Percentiles rank a stretch among this genome's conserved stretches.
Conservation (phyloP, 2,113 vertebrate genomes). For the Columba livia region DNA sequence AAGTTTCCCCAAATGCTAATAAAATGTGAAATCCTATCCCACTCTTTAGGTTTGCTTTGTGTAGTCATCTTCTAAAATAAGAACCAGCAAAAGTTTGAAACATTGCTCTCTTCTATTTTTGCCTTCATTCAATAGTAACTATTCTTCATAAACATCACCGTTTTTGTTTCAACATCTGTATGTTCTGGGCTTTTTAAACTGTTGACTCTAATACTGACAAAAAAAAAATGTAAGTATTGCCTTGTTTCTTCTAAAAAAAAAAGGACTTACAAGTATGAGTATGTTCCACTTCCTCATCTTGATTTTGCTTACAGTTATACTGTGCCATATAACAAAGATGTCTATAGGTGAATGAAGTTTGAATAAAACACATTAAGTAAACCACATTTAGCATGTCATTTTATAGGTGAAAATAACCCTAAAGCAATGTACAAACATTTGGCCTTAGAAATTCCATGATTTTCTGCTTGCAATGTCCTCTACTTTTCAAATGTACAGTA, state of each 20-base stretch:
- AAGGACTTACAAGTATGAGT: not conserved
- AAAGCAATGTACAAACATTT: conserved; percentile 2
- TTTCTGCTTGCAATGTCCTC: not conserved
- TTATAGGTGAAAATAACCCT: conserved; percentile 25
- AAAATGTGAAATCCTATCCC: conserved; percentile 80
- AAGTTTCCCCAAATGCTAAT: conserved; percentile 82
- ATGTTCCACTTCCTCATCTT: conserved; percentile 10
- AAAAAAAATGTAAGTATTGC: conserved; percentile 49
- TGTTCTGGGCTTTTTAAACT: not conserved
- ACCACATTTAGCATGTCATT: not conserved
- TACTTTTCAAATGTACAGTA: conserved; percentile 8
- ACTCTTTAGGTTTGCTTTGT: conserved; percentile 73
- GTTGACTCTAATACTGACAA: conserved; percentile 36
- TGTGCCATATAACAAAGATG: conserved; percentile 28
- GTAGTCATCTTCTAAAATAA: conserved; percentile 82
- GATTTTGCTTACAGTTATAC: not conserved
- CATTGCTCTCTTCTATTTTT: conserved; percentile 72
- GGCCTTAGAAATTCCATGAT: not conserved
- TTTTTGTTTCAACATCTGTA: conserved; percentile 46
- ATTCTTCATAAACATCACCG: conserved; percentile 58
- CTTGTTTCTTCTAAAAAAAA: conserved; percentile 29
- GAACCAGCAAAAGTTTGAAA: conserved; percentile 58
- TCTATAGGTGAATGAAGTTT: conserved; percentile 18
- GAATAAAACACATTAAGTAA: not conserved
- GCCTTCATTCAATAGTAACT: conserved; percentile 66